Percentiles rank a stretch among this genome's conserved stretches.
Evolutionary conservation across 2,797 vertebrate genomes (phyloP).

Genomic region (Lagodon rhomboides): DNA sequence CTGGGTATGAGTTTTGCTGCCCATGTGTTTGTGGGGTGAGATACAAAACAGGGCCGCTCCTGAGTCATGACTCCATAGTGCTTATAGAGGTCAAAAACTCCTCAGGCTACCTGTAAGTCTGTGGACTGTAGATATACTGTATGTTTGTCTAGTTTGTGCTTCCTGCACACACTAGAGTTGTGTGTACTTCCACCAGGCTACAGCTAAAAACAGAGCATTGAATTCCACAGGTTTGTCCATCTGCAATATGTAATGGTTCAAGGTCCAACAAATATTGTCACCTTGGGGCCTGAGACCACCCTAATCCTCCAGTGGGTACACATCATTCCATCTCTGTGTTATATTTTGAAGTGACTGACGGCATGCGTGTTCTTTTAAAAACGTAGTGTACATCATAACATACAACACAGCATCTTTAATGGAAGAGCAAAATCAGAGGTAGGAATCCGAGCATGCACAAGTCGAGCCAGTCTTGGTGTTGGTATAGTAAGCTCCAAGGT

Average conservation of each 20-base stretch:
- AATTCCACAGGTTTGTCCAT: neutral
- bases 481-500: constrained; percentile 44
- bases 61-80: no score
- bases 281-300: neutral
- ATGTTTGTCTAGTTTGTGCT: neutral
- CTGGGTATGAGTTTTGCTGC: neutral
- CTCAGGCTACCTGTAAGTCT: neutral
- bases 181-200: neutral
- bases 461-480: constrained; percentile 3
- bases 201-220: neutral
- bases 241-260: neutral
- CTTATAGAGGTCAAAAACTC: neutral
- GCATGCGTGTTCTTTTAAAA: neutral
- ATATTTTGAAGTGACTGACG: neutral
- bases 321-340: neutral
- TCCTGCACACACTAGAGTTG: neutral
- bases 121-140: neutral
- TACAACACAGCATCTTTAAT: neutral
- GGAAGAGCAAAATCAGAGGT: constrained; percentile 2
- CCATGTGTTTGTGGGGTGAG: neutral
- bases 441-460: neutral
- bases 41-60: neutral
- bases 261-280: neutral
- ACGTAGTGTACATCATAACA: neutral
- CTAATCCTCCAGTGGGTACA: neutral